Percentiles rank a stretch among this genome's conserved stretches.
Evolutionary conservation across 2,888 invertebrate species (phyloP).

Genomic region (Platynereis dumerilii): DNA sequence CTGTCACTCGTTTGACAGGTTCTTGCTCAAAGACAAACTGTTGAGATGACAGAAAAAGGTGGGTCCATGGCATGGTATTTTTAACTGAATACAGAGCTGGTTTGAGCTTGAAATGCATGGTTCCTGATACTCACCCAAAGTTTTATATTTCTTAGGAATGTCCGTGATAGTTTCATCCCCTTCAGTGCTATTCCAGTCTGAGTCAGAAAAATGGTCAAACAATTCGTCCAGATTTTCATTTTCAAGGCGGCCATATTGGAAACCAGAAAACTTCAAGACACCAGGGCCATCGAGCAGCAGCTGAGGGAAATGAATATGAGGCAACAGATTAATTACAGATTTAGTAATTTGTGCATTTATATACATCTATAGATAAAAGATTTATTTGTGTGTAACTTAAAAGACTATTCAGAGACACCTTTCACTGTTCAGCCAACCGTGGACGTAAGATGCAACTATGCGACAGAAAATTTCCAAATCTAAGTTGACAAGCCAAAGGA

Average conservation of each 20-base stretch:
- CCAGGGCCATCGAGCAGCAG: slow-evolving; percentile 62
- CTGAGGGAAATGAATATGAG: too few relatives aligned
- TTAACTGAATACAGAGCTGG: too few relatives aligned
- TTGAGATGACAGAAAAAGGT: too few relatives aligned
- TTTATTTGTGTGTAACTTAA: not conserved
- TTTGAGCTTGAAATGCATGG: too few relatives aligned
- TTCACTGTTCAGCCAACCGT: too few relatives aligned
- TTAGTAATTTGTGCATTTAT: not conserved
- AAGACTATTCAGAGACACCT: too few relatives aligned
- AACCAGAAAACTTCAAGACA: slow-evolving; percentile 61
- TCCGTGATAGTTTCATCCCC: slow-evolving; percentile 5
- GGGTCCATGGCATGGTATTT: too few relatives aligned
- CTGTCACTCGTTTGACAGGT: too few relatives aligned
- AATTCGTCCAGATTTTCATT: slow-evolving; percentile 61
- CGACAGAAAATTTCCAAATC: too few relatives aligned
- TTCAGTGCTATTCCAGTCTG: slow-evolving; percentile 36
- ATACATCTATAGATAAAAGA: not conserved
- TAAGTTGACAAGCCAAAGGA: too few relatives aligned
- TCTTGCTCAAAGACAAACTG: too few relatives aligned
- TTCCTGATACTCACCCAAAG: slow-evolving; percentile 16
- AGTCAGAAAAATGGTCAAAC: slow-evolving; percentile 58
- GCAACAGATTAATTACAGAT: not conserved
- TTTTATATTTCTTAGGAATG: slow-evolving; percentile 14
- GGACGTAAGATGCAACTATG: too few relatives aligned
- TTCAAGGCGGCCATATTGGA: slow-evolving; percentile 60